A percentile compares a stretch with the other conserved stretches of the same genome.
Conservation (phyloP, 2,888 invertebrate species). For the Hofmannophila pseudospretella region DNA sequence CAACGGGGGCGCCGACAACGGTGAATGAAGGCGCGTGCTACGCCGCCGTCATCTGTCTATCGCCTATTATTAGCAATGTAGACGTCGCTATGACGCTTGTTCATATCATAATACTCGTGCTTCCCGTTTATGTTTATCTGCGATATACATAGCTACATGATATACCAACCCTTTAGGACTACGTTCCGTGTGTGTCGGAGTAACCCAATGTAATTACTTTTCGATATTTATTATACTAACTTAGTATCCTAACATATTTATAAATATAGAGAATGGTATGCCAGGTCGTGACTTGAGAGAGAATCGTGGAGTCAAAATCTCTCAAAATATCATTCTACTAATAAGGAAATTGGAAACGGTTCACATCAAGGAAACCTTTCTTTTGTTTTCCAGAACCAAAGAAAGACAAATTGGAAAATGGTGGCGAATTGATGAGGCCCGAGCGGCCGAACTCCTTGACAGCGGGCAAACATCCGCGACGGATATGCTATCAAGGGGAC, state of each 20-base stretch:
- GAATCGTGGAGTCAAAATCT: too few relatives aligned
- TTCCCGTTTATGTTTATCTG: not conserved
- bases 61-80: constrained; percentile 51
- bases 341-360: too few relatives aligned
- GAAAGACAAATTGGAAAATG: constrained; percentile 93
- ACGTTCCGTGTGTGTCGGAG: too few relatives aligned
- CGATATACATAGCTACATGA: not conserved
- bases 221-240: too few relatives aligned
- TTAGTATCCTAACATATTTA: too few relatives aligned
- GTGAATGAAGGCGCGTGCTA: constrained; percentile 66
- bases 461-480: constrained; percentile 85
- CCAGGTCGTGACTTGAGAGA: too few relatives aligned
- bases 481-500: constrained; percentile 89
- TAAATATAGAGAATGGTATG: too few relatives aligned
- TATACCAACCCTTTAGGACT: too few relatives aligned
- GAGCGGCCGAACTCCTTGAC: constrained; percentile 90
- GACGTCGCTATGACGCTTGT: constrained; percentile 29
- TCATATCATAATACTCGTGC: constrained; percentile 8
- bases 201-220: too few relatives aligned
- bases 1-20: constrained; percentile 26
- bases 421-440: constrained; percentile 78
- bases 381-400: constrained; percentile 93
- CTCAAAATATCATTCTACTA: too few relatives aligned
- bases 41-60: constrained; percentile 38
- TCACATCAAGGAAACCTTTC: too few relatives aligned